Evolutionary conservation across 2,888 invertebrate genomes (phyloP).

Genomic region (Agrypnus murinus): DNA sequence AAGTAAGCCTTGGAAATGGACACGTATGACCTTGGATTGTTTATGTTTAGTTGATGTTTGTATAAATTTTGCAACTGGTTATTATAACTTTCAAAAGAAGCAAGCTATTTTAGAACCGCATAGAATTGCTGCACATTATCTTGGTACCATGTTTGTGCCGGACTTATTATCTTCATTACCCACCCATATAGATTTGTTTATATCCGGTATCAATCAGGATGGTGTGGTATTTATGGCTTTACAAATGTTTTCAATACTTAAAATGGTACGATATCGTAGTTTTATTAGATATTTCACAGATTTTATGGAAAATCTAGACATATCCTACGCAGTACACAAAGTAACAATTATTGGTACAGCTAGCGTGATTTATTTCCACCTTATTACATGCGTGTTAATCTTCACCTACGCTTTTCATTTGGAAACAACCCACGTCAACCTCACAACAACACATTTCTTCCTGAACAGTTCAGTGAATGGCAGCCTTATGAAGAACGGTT

Average conservation of each 20-base stretch:
- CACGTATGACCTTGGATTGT: conserved; percentile 62
- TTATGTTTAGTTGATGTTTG: conserved; percentile 65
- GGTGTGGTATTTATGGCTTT: conserved; percentile 33
- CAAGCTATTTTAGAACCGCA: conserved; percentile 62
- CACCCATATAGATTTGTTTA: conserved; percentile 49
- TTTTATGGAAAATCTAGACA: conserved; percentile 50
- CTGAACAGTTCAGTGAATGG: no score
- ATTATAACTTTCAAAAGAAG: conserved; percentile 62
- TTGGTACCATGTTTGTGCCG: conserved; percentile 63
- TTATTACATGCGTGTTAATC: conserved; percentile 51
- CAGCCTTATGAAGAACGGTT: not conserved
- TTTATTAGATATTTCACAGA: conserved; percentile 50
- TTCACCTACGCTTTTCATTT: conserved; percentile 29
- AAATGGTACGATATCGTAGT: conserved; percentile 52
- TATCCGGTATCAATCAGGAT: not conserved
- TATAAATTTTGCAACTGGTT: conserved; percentile 68
- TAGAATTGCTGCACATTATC: conserved; percentile 62
- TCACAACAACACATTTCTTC: no score
- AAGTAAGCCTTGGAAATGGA: conserved; percentile 48
- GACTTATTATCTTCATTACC: conserved; percentile 66
- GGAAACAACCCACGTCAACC: no score
- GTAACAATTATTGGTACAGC: conserved; percentile 42
- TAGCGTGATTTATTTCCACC: conserved; percentile 51
- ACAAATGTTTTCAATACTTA: conserved; percentile 47
- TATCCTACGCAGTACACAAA: conserved; percentile 44